Evolutionary conservation across 2,888 invertebrate genomes (phyloP).

Genomic region (Drosophila subquinaria): DNA sequence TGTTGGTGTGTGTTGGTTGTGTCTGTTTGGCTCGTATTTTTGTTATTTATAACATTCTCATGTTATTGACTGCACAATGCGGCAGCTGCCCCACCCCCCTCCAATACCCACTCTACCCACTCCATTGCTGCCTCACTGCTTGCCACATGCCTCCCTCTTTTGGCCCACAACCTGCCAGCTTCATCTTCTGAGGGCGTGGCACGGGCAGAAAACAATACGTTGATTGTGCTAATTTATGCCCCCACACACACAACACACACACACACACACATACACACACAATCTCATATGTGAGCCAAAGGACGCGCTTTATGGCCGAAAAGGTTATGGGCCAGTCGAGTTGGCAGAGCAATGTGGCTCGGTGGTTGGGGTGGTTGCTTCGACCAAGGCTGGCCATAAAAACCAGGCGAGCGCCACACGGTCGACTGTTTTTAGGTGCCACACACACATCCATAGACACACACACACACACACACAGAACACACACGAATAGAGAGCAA

Average conservation of each 20-base stretch:
- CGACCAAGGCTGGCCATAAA: conserved; percentile 68
- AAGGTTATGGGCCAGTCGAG: conserved; percentile 70
- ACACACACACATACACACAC: conserved; percentile 7
- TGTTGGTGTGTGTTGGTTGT: conserved; percentile 7
- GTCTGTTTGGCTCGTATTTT: conserved; percentile 61
- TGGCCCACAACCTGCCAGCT: conserved; percentile 12
- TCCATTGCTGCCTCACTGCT: not conserved
- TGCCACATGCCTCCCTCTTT: not conserved
- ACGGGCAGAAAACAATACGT: conserved; percentile 75
- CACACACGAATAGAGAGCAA: conserved; percentile 1
- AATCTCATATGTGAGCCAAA: conserved; percentile 44
- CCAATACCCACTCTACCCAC: not conserved
- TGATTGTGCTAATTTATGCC: conserved; percentile 82
- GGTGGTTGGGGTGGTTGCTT: conserved; percentile 12
- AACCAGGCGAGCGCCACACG: conserved; percentile 72
- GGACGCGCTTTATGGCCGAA: conserved; percentile 74
- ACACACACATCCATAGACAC: conserved; percentile 32
- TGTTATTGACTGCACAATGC: conserved; percentile 74
- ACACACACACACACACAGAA: conserved; percentile 7
- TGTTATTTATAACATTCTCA: conserved; percentile 79
- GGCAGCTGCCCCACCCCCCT: conserved; percentile 28
- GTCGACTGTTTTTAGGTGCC: conserved; percentile 79
- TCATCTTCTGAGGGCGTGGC: conserved; percentile 52
- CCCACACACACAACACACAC: conserved; percentile 25
- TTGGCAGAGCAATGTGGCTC: conserved; percentile 32